Conservation (phyloP, 2,113 vertebrate genomes). For the Buteo buteo region DNA sequence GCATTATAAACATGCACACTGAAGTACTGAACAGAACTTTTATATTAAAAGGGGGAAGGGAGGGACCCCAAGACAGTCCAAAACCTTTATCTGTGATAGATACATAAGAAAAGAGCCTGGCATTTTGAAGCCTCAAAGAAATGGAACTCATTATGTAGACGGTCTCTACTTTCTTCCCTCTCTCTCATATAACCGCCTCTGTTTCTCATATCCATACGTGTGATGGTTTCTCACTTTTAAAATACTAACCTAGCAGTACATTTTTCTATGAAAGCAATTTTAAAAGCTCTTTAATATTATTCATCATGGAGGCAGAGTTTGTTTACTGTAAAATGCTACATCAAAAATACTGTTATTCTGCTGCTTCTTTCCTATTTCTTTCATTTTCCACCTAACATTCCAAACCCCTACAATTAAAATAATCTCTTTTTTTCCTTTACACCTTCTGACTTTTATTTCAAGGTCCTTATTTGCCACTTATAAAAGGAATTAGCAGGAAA, state of each 20-base stretch:
- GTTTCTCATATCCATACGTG: not conserved
- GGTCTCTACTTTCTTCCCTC: not conserved
- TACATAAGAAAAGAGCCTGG: not conserved
- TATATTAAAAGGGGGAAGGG: not conserved
- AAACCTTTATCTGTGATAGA: constrained; percentile 2
- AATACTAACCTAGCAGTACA: not conserved
- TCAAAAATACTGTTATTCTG: not conserved
- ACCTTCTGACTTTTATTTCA: not conserved
- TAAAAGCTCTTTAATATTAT: not conserved
- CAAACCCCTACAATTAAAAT: not conserved
- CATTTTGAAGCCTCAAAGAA: constrained; percentile 23
- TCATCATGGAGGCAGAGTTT: not conserved
- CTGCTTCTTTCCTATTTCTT: not conserved
- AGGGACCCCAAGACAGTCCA: not conserved
- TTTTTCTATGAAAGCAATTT: not conserved
- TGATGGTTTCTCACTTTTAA: not conserved
- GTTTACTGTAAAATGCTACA: not conserved
- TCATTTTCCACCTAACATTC: not conserved
- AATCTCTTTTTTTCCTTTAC: not conserved
- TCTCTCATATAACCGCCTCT: not conserved
- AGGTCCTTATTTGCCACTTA: not conserved
- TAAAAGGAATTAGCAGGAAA: not conserved
- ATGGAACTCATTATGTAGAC: not conserved
- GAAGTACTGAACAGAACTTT: not conserved
- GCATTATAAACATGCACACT: not conserved